Base-by-base conservation (phyloP, 2,797 vertebrate species). In the Forpus xanthops region DNA sequence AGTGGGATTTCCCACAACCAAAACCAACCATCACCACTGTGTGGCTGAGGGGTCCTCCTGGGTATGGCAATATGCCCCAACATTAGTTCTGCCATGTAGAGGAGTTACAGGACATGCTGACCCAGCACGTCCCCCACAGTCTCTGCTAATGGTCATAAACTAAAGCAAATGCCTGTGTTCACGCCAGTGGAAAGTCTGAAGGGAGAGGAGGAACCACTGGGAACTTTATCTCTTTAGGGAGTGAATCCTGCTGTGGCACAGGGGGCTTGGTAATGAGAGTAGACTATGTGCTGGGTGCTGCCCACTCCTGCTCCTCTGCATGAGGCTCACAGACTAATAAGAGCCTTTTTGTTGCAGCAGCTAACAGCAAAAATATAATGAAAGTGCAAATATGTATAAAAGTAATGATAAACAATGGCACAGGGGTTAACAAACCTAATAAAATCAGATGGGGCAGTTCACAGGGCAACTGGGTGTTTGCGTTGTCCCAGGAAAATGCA, bases 261-360 rank as follows among this genome's bases (percentile, higher is more conserved):
- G 47, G 55, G 74, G 47, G 23, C 44, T 41, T 4, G 18, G 31
- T 20, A 9, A 10, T 28, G 5, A 61, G 58, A 23, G 30, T 73
- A 52, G 30, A 5, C 9, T 4, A 23, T 0, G 2, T 8, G 11
- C 30, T 0, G 1, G 33, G 56, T 9, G 37, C 74, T 65, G 80
- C 87, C 64, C 41, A 2, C n/a, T 80, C 67, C 67, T 3, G 4
- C 64, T 85, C 28, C 55, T 23, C 56, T 12, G 53, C 18, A 0
- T 23, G 62, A 15, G 58, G 52, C 65, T 91, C 10, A 3, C 23
- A 1, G 24, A 39, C 27, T 25, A 6, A 21, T 17, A 27, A 52
- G 62, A 87, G 39, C 12, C 28, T 44, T 12, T 18, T 58, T 47
- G 49, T 39, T 66, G 27, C 39, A 72, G 27, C 21, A 25, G 61